Conservation (phyloP, 2,113 vertebrate species). For the Erythrocebus patas region DNA sequence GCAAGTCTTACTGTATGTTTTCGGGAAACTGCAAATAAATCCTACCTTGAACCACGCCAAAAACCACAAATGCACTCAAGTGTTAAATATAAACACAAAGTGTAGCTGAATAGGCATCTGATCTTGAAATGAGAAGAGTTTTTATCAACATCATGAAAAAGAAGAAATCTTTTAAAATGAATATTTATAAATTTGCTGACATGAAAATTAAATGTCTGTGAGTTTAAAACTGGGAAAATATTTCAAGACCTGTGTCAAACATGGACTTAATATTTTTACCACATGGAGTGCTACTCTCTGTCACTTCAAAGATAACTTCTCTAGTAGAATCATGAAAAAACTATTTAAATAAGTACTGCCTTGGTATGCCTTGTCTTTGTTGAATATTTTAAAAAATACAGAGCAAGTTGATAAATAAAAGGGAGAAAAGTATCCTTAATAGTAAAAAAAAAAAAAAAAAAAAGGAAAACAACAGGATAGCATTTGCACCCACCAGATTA, state of each 20-base stretch:
- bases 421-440: neutral
- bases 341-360: neutral
- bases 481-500: neutral
- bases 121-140: neutral
- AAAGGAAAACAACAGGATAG: neutral
- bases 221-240: neutral
- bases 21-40: neutral
- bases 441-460: neutral
- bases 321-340: neutral
- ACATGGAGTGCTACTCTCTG: neutral
- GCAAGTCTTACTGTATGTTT: neutral
- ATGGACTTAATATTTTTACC: neutral
- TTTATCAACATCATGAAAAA: neutral
- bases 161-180: neutral
- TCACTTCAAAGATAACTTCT: neutral
- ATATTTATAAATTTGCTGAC: neutral
- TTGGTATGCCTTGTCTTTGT: neutral
- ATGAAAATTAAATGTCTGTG: neutral
- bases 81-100: neutral
- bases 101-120: neutral
- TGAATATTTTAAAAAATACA: neutral
- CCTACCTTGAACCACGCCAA: neutral
- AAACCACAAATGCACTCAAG: neutral
- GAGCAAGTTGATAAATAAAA: neutral
- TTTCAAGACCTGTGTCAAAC: neutral